These are phyloP conservation scores for Dipodomys ordii DNA, from an alignment of 2,113 vertebrate genomes.

Conservation along the genomic window DNA sequence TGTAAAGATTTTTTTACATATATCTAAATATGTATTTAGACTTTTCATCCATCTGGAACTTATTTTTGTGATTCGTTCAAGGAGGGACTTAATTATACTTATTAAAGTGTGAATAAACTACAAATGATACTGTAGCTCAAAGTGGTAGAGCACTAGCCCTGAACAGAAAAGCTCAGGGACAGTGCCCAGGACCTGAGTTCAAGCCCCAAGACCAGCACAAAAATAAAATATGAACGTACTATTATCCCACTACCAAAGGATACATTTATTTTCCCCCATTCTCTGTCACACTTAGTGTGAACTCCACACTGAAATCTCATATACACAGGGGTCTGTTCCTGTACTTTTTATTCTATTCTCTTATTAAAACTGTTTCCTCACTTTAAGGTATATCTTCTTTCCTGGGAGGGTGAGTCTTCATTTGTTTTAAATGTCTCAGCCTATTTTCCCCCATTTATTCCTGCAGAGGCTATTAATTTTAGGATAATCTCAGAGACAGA, in stretches of 20 bases:
- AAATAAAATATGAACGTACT: background rate
- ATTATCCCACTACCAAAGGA: background rate
- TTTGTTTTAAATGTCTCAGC: background rate
- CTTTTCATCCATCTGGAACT: background rate
- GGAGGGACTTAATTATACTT: constrained; percentile 31
- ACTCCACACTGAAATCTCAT: background rate
- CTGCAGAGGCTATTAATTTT: background rate
- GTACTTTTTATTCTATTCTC: background rate
- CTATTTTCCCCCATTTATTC: background rate
- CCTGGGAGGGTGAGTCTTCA: background rate
- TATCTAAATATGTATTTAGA: background rate
- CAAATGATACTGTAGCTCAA: too few species aligned
- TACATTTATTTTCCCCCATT: background rate
- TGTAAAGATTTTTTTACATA: background rate
- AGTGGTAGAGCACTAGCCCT: too few species aligned
- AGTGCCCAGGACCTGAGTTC: too few species aligned
- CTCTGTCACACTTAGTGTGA: background rate
- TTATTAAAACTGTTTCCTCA: constrained; percentile 22
- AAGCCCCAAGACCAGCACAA: too few species aligned
- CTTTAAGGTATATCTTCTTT: background rate
- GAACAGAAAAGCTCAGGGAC: too few species aligned
- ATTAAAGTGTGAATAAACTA: constrained; percentile 22
- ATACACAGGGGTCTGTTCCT: background rate
- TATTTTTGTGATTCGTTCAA: constrained; percentile 45
- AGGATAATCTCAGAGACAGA: constrained; percentile 5